These are phyloP conservation scores for Oophaga sylvatica DNA, from an alignment of 2,797 vertebrate genomes.

Conservation along the genomic window DNA sequence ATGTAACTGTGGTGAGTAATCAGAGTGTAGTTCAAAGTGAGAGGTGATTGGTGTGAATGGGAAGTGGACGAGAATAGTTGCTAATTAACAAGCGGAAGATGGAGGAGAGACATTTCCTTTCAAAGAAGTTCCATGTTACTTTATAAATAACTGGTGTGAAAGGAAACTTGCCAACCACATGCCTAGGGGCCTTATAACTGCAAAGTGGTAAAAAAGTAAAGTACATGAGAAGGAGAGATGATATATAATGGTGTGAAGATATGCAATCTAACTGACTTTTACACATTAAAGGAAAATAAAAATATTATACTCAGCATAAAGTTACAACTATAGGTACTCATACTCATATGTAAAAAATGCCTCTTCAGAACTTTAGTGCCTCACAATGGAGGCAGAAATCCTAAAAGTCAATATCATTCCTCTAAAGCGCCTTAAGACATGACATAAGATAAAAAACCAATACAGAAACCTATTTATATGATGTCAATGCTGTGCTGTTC, in stretches of 20 bases:
- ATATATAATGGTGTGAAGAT: not conserved
- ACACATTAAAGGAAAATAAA: not conserved
- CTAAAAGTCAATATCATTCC: too few relatives aligned
- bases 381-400: too few relatives aligned
- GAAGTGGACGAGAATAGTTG: slow-evolving; percentile 35
- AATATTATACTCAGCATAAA: not conserved
- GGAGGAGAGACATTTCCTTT: slow-evolving; percentile 41
- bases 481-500: too few relatives aligned
- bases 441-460: too few relatives aligned
- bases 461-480: too few relatives aligned
- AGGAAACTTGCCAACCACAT: slow-evolving; percentile 33
- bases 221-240: not conserved
- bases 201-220: slow-evolving; percentile 6
- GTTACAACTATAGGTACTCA: not conserved
- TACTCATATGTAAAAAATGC: too few relatives aligned
- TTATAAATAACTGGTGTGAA: slow-evolving; percentile 48
- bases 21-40: slow-evolving; percentile 3
- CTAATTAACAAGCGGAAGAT: slow-evolving; percentile 50
- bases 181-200: slow-evolving; percentile 14
- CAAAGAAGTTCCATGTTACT: slow-evolving; percentile 12
- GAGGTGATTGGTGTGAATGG: slow-evolving; percentile 44
- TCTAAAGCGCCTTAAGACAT: too few relatives aligned
- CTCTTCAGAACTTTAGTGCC: too few relatives aligned
- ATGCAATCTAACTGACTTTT: not conserved
- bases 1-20: slow-evolving; percentile 13